Conservation (phyloP, 2,113 vertebrate species). For the Callionymus lyra region DNA sequence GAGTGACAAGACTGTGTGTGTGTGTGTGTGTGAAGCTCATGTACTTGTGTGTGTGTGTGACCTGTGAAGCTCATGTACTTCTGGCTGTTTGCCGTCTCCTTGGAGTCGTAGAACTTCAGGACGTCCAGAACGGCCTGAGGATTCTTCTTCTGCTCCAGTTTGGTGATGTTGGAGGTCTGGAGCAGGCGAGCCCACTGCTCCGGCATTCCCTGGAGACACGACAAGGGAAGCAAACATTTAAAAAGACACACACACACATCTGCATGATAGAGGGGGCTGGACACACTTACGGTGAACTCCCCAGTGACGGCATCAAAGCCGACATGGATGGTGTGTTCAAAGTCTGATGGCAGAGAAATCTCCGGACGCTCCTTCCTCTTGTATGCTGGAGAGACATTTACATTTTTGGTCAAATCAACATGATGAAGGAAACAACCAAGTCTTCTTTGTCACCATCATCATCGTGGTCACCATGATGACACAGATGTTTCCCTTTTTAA, state of each 20-base stretch:
- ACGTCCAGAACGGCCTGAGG: conserved; percentile 91
- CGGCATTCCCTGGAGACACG: conserved; percentile 80
- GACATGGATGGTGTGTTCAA: conserved; percentile 94
- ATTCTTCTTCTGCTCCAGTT: conserved; percentile 96
- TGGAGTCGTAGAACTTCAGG: conserved; percentile 93
- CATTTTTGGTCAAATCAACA: background rate
- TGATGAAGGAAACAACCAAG: no score
- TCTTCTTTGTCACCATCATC: no score
- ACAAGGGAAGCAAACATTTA: conserved; percentile 1
- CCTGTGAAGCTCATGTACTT: conserved; percentile 99
- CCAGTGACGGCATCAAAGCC: conserved; percentile 94
- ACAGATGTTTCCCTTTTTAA: no score
- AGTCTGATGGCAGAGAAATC: conserved; percentile 94
- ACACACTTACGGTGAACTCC: conserved; percentile 85
- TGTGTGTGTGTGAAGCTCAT: conserved; percentile 77
- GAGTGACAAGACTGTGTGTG: background rate
- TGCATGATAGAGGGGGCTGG: no score
- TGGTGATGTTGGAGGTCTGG: conserved; percentile 95
- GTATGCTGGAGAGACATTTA: conserved; percentile 61
- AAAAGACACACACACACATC: conserved; percentile 3
- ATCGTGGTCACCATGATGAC: no score
- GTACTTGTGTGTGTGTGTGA: conserved; percentile 60
- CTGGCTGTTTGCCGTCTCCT: conserved; percentile 89
- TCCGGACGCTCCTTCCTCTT: conserved; percentile 92
- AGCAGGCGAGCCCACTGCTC: conserved; percentile 93